Evolutionary conservation across 2,113 vertebrate genomes (phyloP), one percentile per base, ranked within the genome.

Genomic region (Andinoacara biseriatus): DNA sequence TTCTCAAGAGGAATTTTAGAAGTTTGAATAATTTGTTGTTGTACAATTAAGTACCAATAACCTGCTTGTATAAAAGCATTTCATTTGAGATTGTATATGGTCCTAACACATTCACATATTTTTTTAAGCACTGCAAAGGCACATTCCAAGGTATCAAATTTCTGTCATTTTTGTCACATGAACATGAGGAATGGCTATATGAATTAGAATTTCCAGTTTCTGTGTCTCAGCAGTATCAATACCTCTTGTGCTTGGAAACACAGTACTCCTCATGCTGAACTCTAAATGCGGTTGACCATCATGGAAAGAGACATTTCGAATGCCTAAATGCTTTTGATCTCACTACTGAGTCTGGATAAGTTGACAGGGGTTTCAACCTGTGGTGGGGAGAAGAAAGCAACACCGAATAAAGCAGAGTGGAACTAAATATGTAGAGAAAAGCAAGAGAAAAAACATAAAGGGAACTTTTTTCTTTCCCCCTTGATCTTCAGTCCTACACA

Each of bases 401-500:
- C 22, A 58, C 26, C n/a, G 31, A 65, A 62, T 43, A 79, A 56
- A 91, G 65, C 43, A 75, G 33, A 6, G 7, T 78, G 43, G 22
- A 88, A 79, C 65, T 49, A 80, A 89, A 77, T 76, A 35, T 13
- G 76, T 5, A 15, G 35, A 80, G 57, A 76, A 81, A 61, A 8
- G 4, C 62, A 18, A 62, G 18, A 43, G 8, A 54, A 26, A 35
- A 56, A 80, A 78, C 52, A 33, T 2, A 52, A 60, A 14, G 49
- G 43, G 18, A 31, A 31, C 4, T 40, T 56, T 26, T 3, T 17
- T 74, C 7, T 43, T 24, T 5, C 43, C 15, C 49, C 65, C 78
- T 91, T 88, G 76, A 90, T 90, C 81, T 86, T 83, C 52, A 59
- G 29, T 80, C 82, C 81, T 72, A 84, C 82, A 63, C 75, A 83